phyloP scores from a whole-genome alignment of 2,888 invertebrate genomes.

The Thymelicus sylvestris region DNA sequence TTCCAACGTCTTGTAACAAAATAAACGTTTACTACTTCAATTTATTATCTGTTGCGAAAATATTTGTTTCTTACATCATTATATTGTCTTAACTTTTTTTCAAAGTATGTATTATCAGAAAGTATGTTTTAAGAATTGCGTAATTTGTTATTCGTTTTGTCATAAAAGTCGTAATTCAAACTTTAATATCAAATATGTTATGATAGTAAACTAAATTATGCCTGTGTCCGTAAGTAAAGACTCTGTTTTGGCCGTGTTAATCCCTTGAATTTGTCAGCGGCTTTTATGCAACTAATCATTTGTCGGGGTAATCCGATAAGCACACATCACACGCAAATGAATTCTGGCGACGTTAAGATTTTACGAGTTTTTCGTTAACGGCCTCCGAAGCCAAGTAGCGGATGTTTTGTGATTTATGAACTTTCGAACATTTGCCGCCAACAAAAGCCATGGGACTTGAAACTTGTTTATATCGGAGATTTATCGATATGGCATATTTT shows the following conservation, averaged over 20 bases:
- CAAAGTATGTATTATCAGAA: background rate
- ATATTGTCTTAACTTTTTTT: background rate
- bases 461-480: slow-evolving; percentile 69
- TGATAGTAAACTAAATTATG: background rate
- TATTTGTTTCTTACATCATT: background rate
- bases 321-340: slow-evolving; percentile 61
- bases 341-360: slow-evolving; percentile 54
- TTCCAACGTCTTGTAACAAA: background rate
- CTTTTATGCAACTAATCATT: slow-evolving; percentile 25
- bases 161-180: background rate
- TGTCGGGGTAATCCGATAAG: slow-evolving; percentile 49
- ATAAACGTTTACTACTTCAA: background rate
- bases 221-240: background rate
- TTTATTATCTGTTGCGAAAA: background rate
- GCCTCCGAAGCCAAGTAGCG: slow-evolving; percentile 62
- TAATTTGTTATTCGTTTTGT: too few species aligned
- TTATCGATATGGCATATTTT: slow-evolving; percentile 66
- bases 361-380: slow-evolving; percentile 60
- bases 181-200: background rate
- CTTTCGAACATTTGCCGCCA: slow-evolving; percentile 69
- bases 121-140: too few species aligned
- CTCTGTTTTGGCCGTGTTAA: background rate
- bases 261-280: slow-evolving; percentile 8
- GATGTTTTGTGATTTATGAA: slow-evolving; percentile 73
- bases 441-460: slow-evolving; percentile 54